phyloP scores from a whole-genome alignment of 1,140 invertebrate genomes.

The Drosophila micromelanica region DNA sequence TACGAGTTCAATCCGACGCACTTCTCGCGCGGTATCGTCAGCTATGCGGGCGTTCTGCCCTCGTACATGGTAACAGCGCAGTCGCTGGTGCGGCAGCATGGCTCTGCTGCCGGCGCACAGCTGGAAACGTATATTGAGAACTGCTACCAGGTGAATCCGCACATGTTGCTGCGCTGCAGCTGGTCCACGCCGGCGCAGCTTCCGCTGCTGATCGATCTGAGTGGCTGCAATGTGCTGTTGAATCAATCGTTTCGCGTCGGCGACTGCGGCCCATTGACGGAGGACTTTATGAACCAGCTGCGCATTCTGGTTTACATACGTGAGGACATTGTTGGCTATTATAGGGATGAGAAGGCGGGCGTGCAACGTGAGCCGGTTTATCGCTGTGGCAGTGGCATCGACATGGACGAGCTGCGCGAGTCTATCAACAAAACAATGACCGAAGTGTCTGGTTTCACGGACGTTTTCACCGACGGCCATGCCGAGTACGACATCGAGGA shows the following conservation, averaged over 20 bases:
- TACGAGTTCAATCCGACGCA: slow-evolving; percentile 60
- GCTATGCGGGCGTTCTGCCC: slow-evolving; percentile 60
- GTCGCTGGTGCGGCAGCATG: slow-evolving; percentile 48
- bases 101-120: slow-evolving; percentile 5
- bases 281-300: slow-evolving; percentile 76
- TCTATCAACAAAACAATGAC: slow-evolving; percentile 71
- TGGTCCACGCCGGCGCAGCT: slow-evolving; percentile 46
- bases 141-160: slow-evolving; percentile 64
- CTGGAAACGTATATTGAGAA: slow-evolving; percentile 73
- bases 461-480: slow-evolving; percentile 36
- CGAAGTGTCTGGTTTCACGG: slow-evolving; percentile 60
- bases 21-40: slow-evolving; percentile 66
- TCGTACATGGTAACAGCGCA: slow-evolving; percentile 56
- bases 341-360: slow-evolving; percentile 42
- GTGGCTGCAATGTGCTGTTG: slow-evolving; percentile 62
- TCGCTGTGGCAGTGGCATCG: slow-evolving; percentile 72
- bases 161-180: slow-evolving; percentile 63
- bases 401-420: slow-evolving; percentile 74
- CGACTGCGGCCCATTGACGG: slow-evolving; percentile 56
- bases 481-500: slow-evolving; percentile 68
- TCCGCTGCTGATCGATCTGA: slow-evolving; percentile 62
- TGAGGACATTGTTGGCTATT: slow-evolving; percentile 72
- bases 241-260: slow-evolving; percentile 65
- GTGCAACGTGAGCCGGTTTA: slow-evolving; percentile 51
- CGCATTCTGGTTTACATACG: slow-evolving; percentile 69